Percentiles rank a stretch among this genome's conserved stretches.
Evolutionary conservation across 2,888 invertebrate genomes (phyloP).

Genomic region (Sarcophaga carnaria): DNA sequence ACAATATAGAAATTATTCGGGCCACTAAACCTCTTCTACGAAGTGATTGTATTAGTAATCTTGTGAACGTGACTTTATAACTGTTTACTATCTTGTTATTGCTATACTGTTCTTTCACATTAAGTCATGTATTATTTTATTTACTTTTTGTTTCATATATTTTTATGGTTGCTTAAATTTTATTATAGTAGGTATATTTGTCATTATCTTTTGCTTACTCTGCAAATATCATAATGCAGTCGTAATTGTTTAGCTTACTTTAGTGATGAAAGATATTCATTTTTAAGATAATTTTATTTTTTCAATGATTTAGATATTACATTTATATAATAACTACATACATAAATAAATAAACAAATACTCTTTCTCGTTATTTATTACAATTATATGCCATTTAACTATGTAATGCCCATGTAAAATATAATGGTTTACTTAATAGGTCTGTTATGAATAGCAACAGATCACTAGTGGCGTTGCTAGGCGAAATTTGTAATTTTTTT

Average conservation of each 20-base stretch:
- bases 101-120: neutral
- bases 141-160: neutral
- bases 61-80: neutral
- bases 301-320: too few relatives aligned
- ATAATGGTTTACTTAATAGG: too few relatives aligned
- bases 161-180: neutral
- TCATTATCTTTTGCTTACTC: constrained; percentile 49
- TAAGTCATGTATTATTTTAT: neutral
- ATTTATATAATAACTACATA: neutral
- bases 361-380: too few relatives aligned
- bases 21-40: neutral
- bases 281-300: neutral
- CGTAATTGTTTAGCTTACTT: constrained; percentile 41
- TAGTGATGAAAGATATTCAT: neutral
- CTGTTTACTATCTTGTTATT: neutral
- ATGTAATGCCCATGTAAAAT: too few relatives aligned
- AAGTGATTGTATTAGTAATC: neutral
- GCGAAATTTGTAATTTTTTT: too few relatives aligned
- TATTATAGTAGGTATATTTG: neutral
- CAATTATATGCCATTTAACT: too few relatives aligned
- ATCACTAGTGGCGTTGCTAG: too few relatives aligned
- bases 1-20: neutral
- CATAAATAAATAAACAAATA: neutral
- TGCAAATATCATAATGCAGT: constrained; percentile 64
- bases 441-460: too few relatives aligned